Evolutionary conservation across 2,888 invertebrate species (phyloP), one percentile per base, ranked within the genome.

Genomic region (Chelonus formosanus): DNA sequence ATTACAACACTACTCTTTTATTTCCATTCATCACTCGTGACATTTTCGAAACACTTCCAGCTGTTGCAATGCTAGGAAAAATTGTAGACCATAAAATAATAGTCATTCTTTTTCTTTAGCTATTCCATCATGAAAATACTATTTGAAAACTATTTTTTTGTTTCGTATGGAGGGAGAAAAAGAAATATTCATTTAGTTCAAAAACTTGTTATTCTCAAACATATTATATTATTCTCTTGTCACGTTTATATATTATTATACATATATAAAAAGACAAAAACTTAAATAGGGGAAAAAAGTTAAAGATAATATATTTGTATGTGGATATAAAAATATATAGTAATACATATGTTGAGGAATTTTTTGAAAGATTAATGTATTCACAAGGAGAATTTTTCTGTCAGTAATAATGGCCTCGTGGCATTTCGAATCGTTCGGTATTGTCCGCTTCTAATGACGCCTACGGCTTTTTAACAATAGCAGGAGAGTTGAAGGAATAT

Each of bases 401-500:
- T 40, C 31, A 31, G 32, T n/a, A 52, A 61, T 61, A 61, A 61
- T 61, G 60, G 60, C 52, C 60, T 52, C 53, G 60, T 61, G 60
- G 60, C 60, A 61, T 61, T 52, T 61, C 52, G 32, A 61, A 52
- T 61, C 60, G 52, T 32, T 53, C 32, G 8, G 52, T 40, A 61
- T 61, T 61, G 60, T 61, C 60, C 52, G 52, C 43, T 61, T 50
- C 50, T 61, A 61, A 61, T 61, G 60, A 61, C 40, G 60, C 52
- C 60, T 61, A 52, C 52, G 52, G 52, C 52, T 61, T 61, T 61
- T 61, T 32, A 52, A 61, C 60, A 61, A 61, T 61, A 32, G 60
- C 8, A 40, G 8, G 45, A 10, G 52, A 44, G 53, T 45, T 50
- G 20, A 40, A 6, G 52, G 50, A 48, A 60, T 60, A 60, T 60